A percentile compares a stretch with the other conserved stretches of the same genome.
These are phyloP conservation scores for Heliconius charithonia DNA, from an alignment of 2,888 invertebrate species.

Conservation along the genomic window DNA sequence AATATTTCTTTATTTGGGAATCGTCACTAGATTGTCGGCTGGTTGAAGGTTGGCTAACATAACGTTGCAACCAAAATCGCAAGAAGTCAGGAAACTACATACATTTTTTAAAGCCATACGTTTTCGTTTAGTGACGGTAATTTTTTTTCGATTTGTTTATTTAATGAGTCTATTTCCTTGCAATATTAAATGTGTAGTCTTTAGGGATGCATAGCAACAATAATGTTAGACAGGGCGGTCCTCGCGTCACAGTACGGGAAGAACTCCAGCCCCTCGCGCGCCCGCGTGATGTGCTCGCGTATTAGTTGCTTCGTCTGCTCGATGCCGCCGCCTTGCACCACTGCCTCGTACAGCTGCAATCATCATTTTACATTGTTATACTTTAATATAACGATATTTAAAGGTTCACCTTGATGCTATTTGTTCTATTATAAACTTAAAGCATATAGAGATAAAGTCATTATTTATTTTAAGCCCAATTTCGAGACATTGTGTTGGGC, in stretches of 20 bases:
- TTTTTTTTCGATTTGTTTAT: not conserved
- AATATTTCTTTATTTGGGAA: too few species aligned
- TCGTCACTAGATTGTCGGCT: too few species aligned
- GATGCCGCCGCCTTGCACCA: constrained; percentile 88
- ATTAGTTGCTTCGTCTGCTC: constrained; percentile 89
- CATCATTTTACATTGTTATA: not conserved
- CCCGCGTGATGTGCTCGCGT: constrained; percentile 89
- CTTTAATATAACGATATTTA: too few species aligned
- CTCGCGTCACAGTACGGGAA: constrained; percentile 93
- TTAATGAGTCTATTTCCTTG: not conserved
- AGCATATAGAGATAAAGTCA: too few species aligned
- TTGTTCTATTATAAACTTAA: too few species aligned
- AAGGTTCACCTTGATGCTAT: too few species aligned
- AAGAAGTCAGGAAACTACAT: too few species aligned
- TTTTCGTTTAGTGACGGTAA: not conserved
- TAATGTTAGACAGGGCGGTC: constrained; percentile 93
- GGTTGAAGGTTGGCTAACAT: too few species aligned
- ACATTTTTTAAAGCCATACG: too few species aligned
- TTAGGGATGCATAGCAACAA: constrained; percentile 90
- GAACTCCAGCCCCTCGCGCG: constrained; percentile 88
- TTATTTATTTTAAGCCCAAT: too few species aligned
- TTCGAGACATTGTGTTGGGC: too few species aligned
- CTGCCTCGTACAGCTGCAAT: constrained; percentile 81
- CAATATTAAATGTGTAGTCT: not conserved
- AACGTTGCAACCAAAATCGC: too few species aligned